Evolutionary conservation across 2,113 vertebrate genomes (phyloP), one percentile per base, ranked within the genome.

Genomic region (Ciconia stormi): DNA sequence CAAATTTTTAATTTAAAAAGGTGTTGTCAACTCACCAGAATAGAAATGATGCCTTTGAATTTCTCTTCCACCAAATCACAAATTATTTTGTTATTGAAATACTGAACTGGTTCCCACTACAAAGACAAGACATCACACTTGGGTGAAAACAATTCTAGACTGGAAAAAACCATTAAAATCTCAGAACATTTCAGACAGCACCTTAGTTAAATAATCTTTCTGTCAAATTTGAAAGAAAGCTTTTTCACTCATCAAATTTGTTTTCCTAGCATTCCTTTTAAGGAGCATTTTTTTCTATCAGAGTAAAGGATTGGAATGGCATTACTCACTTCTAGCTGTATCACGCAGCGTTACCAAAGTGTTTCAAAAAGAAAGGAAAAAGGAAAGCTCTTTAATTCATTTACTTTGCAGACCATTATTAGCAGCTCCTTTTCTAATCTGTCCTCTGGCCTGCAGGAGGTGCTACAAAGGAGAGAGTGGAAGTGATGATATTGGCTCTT

Each of bases 11-110:
- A 38, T 59, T 42, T 49, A 27, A 42, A 89, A 87, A 44, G 14
- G 23, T 86, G n/a, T 15, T 53, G 63, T 84, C 29, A 49, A 96
- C 99, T 98, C 96, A 99, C 99, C 99, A 99, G 95, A 81, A 99
- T 99, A 69, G 99, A 99, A 97, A 99, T 99, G 94, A 99, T 99
- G 97, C 99, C 99, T 98, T 99, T 99, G 96, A 99, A 99, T 97
- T 99, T 99, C 97, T 99, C 99, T 94, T 99, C 99, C 91, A 99
- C 99, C 93, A 99, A 98, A 94, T 99, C 99, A 93, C 99, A 99
- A 95, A 99, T 99, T 93, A 99, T 99, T 97, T 99, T 99, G 98
- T 99, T 99, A 98, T 99, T 99, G 97, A 99, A 99, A 97, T 99
- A 99, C 82, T 99, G 99, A 93, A 99, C 99, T 1, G 99, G 99